Evolutionary conservation across 92 coral and sea anemone genomes (phyloP).

Genomic region (Parazoanthus atlanticus): DNA sequence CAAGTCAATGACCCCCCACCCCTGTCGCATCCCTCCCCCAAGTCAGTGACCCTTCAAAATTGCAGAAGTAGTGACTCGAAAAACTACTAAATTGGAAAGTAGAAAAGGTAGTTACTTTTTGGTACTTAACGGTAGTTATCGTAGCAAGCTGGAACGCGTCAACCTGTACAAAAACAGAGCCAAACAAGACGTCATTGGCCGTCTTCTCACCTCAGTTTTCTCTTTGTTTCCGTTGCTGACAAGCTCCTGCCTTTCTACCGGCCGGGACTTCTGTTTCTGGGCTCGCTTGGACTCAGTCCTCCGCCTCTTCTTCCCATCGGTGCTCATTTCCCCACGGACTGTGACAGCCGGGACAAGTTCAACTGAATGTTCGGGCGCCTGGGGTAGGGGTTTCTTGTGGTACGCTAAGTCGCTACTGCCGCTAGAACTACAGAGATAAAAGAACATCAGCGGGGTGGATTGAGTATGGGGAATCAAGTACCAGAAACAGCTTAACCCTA

Average conservation of each 20-base stretch:
- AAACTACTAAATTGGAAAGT: too few species aligned
- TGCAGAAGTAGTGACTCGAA: too few species aligned
- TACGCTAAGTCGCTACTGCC: slow-evolving; percentile 9
- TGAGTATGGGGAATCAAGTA: too few species aligned
- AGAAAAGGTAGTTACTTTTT: too few species aligned
- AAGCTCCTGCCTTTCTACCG: neutral
- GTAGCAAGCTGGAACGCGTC: neutral
- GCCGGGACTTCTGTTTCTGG: neutral
- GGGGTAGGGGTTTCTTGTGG: neutral
- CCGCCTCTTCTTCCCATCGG: slow-evolving; percentile 11
- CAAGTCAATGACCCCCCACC: too few species aligned
- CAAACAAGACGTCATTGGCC: neutral
- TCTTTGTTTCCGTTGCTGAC: neutral
- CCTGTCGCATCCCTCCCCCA: too few species aligned
- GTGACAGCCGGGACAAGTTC: slow-evolving; percentile 28
- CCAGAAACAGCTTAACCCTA: too few species aligned
- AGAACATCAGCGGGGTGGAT: neutral
- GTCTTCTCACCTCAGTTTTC: slow-evolving; percentile 24
- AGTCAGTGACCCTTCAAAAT: too few species aligned
- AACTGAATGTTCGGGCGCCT: neutral
- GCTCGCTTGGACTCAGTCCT: slow-evolving; percentile 18
- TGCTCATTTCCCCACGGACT: slow-evolving; percentile 11
- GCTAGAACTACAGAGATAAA: neutral
- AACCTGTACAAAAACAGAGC: neutral
- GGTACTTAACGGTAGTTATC: neutral